Conservation (phyloP, 1,140 invertebrate genomes). For the Hyphantria cunea region DNA sequence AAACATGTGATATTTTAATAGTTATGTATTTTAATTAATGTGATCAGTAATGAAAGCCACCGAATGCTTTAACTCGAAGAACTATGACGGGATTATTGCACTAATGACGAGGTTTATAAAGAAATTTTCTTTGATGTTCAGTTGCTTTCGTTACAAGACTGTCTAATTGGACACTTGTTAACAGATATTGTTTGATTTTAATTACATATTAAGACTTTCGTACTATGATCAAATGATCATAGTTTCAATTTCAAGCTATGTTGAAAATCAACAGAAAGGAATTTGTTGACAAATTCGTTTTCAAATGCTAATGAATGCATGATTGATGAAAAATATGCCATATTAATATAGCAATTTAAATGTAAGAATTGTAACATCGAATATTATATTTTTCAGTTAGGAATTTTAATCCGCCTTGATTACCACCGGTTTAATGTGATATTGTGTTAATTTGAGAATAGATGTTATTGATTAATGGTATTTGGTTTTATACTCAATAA, state of each 20-base stretch:
- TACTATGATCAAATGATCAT: not conserved
- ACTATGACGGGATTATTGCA: too few relatives aligned
- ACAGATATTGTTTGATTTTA: slow-evolving; percentile 1
- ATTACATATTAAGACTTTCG: slow-evolving; percentile 1
- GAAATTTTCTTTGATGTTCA: too few relatives aligned
- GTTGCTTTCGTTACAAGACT: not conserved
- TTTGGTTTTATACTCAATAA: slow-evolving; percentile 28
- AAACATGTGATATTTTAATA: slow-evolving; percentile 22
- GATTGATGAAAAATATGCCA: slow-evolving; percentile 11
- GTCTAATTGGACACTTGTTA: not conserved
- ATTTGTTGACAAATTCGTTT: not conserved
- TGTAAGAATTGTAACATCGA: too few relatives aligned
- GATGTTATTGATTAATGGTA: slow-evolving; percentile 28
- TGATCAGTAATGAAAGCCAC: too few relatives aligned
- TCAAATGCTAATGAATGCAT: slow-evolving; percentile 14
- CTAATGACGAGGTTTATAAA: too few relatives aligned
- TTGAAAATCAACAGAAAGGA: not conserved
- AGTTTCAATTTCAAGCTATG: too few relatives aligned
- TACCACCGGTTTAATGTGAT: slow-evolving; percentile 28
- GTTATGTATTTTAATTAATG: slow-evolving; percentile 17
- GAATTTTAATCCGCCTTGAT: slow-evolving; percentile 10
- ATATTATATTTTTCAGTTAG: too few relatives aligned
- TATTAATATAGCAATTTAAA: not conserved
- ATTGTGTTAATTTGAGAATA: slow-evolving; percentile 23
- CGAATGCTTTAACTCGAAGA: too few relatives aligned